A percentile compares a stretch with the other conserved stretches of the same genome.
These are phyloP conservation scores for Theristus sp. DNA, from an alignment of 2,888 invertebrate species.

Conservation along the genomic window DNA sequence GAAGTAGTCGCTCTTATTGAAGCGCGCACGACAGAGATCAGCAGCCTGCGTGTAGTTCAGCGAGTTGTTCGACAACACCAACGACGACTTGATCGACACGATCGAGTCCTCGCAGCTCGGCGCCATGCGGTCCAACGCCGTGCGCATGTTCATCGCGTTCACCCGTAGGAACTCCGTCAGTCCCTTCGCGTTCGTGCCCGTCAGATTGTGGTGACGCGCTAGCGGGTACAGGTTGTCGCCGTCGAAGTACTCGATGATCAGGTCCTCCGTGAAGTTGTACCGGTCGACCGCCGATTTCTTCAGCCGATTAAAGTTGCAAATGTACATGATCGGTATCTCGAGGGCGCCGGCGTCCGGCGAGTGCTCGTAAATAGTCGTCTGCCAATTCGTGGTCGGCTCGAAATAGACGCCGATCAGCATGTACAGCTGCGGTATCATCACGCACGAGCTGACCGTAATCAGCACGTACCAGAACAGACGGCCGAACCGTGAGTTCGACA, in stretches of 20 bases:
- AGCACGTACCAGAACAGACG: background rate
- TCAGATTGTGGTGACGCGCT: background rate
- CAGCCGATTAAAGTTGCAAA: background rate
- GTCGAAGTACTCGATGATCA: background rate
- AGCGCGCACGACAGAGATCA: background rate
- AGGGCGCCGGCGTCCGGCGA: background rate
- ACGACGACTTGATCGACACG: background rate
- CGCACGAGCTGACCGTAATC: background rate
- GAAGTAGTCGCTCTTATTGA: background rate
- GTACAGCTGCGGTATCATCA: background rate
- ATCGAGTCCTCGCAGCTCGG: background rate
- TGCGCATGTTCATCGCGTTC: background rate
- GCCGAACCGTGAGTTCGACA: background rate
- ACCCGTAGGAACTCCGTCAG: background rate
- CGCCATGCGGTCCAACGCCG: background rate
- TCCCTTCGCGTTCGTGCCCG: background rate
- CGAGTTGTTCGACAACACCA: background rate
- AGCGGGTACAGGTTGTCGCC: background rate
- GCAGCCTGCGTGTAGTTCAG: background rate
- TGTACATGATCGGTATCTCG: background rate
- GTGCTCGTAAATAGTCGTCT: background rate
- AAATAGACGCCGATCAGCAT: background rate
- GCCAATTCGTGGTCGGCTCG: background rate
- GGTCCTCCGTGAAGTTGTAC: background rate
- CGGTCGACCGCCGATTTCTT: background rate